Evolutionary conservation across 1,140 invertebrate genomes (phyloP), one percentile per base, ranked within the genome.

Genomic region (Bombus impatiens): DNA sequence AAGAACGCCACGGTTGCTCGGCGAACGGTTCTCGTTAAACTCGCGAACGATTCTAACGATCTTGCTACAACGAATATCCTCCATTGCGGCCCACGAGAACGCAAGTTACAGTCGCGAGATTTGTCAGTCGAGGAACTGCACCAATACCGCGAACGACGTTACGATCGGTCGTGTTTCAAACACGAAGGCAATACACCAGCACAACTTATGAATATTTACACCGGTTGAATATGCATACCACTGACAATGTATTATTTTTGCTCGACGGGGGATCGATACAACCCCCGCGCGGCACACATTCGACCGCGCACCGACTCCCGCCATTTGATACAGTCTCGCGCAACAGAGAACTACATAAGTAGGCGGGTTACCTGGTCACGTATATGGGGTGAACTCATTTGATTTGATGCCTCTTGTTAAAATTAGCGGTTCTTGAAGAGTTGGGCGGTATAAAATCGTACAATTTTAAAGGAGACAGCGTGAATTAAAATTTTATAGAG

Each of bases 201-300:
- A 42, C 65, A 87, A 92, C 93, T 94, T 93, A 94, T 95, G 94
- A 95, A 95, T 95, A 94, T 94, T 94, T 94, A 95, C 92, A 82
- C 70, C 83, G 76, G 74, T 74, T 94, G 94, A 94, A 94, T 95
- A 94, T 95, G 93, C 93, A 94, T 94, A 93, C 78, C 84, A 86
- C 89, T 90, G 92, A 94, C 92, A 93, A 94, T 94, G 93, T 93
- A 94, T 94, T 94, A 94, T 94, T 94, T 94, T 94, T 94, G 87
- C 90, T 79, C 86, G 88, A 91, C 90, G 88, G 88, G 89, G 91
- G 91, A 95, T 95, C 93, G 90, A 94, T 95, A 93, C 92, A 90
- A 68, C 88, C 86, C 78, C 72, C 82, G 78, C 83, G 87, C 89
- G 82, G 84, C 86, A 88, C 75, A 77, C 53, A 84, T 75, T 85